Evolutionary conservation across 2,113 vertebrate species (phyloP).

Genomic region (Syngnathus floridae): DNA sequence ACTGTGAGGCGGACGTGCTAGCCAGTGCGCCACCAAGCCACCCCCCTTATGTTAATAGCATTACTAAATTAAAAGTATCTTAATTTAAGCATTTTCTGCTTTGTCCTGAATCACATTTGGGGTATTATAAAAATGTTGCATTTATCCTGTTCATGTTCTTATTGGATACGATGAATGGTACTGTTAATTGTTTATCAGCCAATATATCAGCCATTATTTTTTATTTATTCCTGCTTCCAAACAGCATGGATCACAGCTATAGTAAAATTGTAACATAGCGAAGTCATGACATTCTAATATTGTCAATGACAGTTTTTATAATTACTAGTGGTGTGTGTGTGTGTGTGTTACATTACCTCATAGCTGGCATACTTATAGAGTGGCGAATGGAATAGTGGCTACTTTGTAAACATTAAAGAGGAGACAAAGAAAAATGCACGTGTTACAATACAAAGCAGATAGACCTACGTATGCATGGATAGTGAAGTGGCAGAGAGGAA

Average conservation of each 20-base stretch:
- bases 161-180: too few species aligned
- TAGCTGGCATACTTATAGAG: constrained; percentile 97
- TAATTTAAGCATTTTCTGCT: neutral
- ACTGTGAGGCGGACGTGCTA: too few species aligned
- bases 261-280: neutral
- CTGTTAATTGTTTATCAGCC: too few species aligned
- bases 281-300: neutral
- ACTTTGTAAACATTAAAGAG: constrained; percentile 77
- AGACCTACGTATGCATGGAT: neutral
- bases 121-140: too few species aligned
- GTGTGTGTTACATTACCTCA: constrained; percentile 85
- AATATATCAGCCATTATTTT: neutral
- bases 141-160: too few species aligned
- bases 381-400: constrained; percentile 98
- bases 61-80: neutral
- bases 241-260: neutral
- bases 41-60: neutral
- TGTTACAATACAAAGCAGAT: constrained; percentile 59
- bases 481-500: neutral
- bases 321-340: neutral
- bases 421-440: constrained; percentile 71
- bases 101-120: neutral
- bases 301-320: neutral
- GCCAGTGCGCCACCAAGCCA: too few species aligned
- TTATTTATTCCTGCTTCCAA: neutral